Base-by-base conservation (phyloP, 2,113 vertebrate species). In the Strix aluco region DNA sequence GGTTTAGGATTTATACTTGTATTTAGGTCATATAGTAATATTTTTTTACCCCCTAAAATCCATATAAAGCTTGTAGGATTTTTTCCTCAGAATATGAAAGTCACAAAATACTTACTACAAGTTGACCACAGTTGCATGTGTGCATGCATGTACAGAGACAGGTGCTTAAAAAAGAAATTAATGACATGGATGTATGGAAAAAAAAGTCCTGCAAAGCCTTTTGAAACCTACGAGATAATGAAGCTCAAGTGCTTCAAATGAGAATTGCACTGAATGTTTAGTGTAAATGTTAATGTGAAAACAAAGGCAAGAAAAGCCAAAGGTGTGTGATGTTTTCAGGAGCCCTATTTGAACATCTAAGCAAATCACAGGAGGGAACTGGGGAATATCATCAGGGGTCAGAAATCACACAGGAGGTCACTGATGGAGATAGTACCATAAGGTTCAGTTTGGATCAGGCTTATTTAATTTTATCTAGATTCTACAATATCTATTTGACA, bases 361-460 rank as follows among this genome's bases (percentile, higher is more conserved):
- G 30, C 29, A 57, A 57, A 47, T 65, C 9, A 13, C 12, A 15
- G 57, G 36, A 38, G 34, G 29, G 15, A 54, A 12, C 25, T 20
- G 49, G 18, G 42, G 3, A 83, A 23, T 38, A 27, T 10, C 26
- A 5, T 5, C 14, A 34, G 10, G 2, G 5, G 13, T 0, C 11
- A 11, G 54, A 58, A 67, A 65, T 36, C 2, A 4, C 11, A 26
- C 57, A 20, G 15, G 32, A 20, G 15, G 32, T 82, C 25, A 30
- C 8, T 54, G 73, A n/a, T 32, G 22, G 47, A 59, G 3, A 3
- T 11, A 13, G 25, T 20, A 38, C 9, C 5, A 0, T 36, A 13
- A 63, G 11, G 46, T 49, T 23, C 19, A 5, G 10, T 73, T 59
- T 77, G 44, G 27, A 47, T 54, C 21, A 44, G 38, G 20, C 3